phyloP scores from a whole-genome alignment of 2,113 vertebrate species.

The Pao palembangensis region DNA sequence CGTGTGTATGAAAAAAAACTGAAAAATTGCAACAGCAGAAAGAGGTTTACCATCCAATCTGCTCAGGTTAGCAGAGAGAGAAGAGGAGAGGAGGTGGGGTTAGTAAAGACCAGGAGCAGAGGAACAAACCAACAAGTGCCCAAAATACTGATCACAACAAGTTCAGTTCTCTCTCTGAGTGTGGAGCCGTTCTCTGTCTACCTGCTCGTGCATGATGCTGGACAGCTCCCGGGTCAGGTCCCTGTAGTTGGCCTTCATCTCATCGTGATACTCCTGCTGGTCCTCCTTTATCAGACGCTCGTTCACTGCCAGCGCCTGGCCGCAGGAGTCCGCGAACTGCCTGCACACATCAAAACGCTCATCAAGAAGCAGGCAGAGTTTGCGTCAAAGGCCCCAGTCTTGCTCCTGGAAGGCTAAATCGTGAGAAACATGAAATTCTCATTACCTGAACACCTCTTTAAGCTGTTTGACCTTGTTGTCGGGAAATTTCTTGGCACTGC shows the following conservation, averaged over 20 bases:
- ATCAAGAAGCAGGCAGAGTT: background rate
- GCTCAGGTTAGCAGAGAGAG: slow-evolving; percentile 72
- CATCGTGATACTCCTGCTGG: slow-evolving; percentile 95
- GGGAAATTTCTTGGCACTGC: slow-evolving; percentile 90
- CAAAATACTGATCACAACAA: background rate
- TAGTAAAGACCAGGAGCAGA: slow-evolving; percentile 39
- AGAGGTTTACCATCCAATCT: slow-evolving; percentile 93
- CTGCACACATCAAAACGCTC: slow-evolving; percentile 60
- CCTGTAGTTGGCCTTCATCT: slow-evolving; percentile 96
- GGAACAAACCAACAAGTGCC: background rate
- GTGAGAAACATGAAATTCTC: no score
- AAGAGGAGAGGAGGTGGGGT: slow-evolving; percentile 26
- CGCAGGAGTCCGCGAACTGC: slow-evolving; percentile 96
- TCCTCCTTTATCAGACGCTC: slow-evolving; percentile 96
- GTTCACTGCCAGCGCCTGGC: slow-evolving; percentile 86
- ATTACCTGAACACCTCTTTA: slow-evolving; percentile 96
- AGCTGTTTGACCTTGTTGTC: slow-evolving; percentile 98
- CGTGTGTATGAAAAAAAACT: no score
- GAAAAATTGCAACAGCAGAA: background rate
- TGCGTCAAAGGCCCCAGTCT: background rate
- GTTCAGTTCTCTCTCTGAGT: no score
- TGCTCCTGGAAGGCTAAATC: background rate
- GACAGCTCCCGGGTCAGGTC: slow-evolving; percentile 93
- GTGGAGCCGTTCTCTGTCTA: slow-evolving; percentile 23
- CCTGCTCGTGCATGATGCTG: slow-evolving; percentile 94